A percentile compares a stretch with the other conserved stretches of the same genome.
phyloP scores from a whole-genome alignment of 2,888 invertebrate species.

The Clepsis dumicolana region DNA sequence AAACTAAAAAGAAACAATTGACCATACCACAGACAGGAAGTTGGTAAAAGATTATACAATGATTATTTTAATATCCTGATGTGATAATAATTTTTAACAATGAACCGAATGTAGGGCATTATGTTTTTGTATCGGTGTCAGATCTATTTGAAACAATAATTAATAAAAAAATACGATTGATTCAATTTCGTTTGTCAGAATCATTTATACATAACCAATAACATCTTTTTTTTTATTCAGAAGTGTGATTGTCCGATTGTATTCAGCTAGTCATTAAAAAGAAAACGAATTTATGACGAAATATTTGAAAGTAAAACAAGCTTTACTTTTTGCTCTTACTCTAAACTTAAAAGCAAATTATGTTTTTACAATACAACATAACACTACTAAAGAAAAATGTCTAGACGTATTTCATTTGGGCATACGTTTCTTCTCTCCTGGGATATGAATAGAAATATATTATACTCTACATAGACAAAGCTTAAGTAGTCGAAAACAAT shows the following conservation, averaged over 20 bases:
- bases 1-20: constrained; percentile 41
- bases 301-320: background rate
- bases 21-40: constrained; percentile 41
- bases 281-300: background rate
- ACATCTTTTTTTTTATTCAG: background rate
- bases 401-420: too few species aligned
- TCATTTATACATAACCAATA: background rate
- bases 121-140: constrained; percentile 31
- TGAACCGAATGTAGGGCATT: constrained; percentile 37
- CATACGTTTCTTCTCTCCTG: too few species aligned
- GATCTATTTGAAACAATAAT: constrained; percentile 30
- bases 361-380: too few species aligned
- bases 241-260: background rate
- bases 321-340: background rate
- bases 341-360: too few species aligned
- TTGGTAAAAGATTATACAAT: constrained; percentile 37
- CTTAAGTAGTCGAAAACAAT: too few species aligned
- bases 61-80: constrained; percentile 42
- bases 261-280: background rate
- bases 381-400: too few species aligned
- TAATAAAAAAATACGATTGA: background rate
- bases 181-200: background rate
- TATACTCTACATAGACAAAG: too few species aligned
- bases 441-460: too few species aligned
- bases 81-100: constrained; percentile 26